Evolutionary conservation across 2,888 invertebrate species (phyloP), one percentile per base, ranked within the genome.

Genomic region (Ecliptopera silaceata): DNA sequence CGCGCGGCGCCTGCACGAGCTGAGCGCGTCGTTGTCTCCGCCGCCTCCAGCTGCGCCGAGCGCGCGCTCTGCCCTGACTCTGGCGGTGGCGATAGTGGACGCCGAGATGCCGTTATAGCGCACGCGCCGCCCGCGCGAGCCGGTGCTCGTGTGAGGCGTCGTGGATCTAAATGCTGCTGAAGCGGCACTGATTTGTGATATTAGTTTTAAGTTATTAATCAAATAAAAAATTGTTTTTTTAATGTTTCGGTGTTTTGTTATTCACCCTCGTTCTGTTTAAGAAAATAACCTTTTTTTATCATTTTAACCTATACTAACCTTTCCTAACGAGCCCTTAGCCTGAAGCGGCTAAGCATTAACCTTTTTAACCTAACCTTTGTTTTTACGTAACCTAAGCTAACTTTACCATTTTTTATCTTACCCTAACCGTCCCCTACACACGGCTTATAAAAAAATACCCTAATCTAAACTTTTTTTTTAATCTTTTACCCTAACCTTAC

Each of bases 71-170:
- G 15, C 15, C 32, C 66, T 70, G 15, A 71, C 69, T 8, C 67
- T 73, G 17, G 74, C 72, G n/a, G 71, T 75, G 13, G 72, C 74
- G n/a, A 62, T 76, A 32, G 68, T 68, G 26, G 65, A 72, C 47
- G 67, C 71, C 0, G 70, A 69, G 45, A 15, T 66, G 4, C 55
- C 64, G 3, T 76, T 77, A 78, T 80, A 78, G 79, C 77, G 72
- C 57, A 49, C 13, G 39, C 22, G 26, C n/a, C 47, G 47, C 42
- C 48, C 50, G 39, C 72, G 75, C 56, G 52, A 60, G 50, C 75
- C 77, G 46, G 76, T 79, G 58, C 69, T 79, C 38, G 77, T 77
- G 55, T 79, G 63, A 69, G 41, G 36, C 49, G 47, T 43, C 38
- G 26, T 8, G 43, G 18, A 8, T 12, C 45, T 13, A 12, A 4